Evolutionary conservation across 1,140 invertebrate species (phyloP), one percentile per base, ranked within the genome.

Genomic region (Bradysia coprophila): DNA sequence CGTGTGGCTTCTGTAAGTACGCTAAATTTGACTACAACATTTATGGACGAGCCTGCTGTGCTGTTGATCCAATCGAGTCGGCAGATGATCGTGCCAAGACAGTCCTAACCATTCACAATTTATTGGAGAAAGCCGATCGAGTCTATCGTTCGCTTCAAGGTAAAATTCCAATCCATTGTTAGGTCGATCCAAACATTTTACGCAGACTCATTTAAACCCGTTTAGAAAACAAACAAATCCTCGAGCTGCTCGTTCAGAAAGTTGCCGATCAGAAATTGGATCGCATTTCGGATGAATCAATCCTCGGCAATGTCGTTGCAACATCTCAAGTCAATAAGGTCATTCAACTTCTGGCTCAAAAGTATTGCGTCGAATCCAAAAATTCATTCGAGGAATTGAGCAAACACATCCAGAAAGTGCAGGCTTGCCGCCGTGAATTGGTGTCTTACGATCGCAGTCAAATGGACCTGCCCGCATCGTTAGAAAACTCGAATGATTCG

Each of bases 1-100:
- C 91, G 8, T 98, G 94, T 65, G 94, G 94, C 2, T 98, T 96
- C 63, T 98, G 93, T 67, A 98, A 98, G 65, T 98, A 98, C 64
- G 94, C 93, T n/a, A 96, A 97, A 63, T 96, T 98, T 61, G 94
- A 98, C 64, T 93, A 86, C 55, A 90, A 84, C 9, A 66, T 97
- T 38, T 83, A 81, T 3, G 90, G 83, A 2, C 75, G 86, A 32
- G 81, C 88, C 1, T 93, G 89, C 54, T 94, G 89, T 64, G 90
- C 90, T 18, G 91, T 96, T 1, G 92, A 97, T 68, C 88, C 89
- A 0, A 95, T 97, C 33, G 92, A 97, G 55, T 94, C 80, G 55
- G 92, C 97, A 54, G 92, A 97, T 50, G 93, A 97, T 63, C 70
- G 93, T 1, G 91, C 91, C 54, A 94, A 95, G 66, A 93, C 91